Percentiles rank a stretch among this genome's conserved stretches.
These are phyloP conservation scores for Dolichoris vasculosae DNA, from an alignment of 1,140 invertebrate genomes.

Conservation along the genomic window DNA sequence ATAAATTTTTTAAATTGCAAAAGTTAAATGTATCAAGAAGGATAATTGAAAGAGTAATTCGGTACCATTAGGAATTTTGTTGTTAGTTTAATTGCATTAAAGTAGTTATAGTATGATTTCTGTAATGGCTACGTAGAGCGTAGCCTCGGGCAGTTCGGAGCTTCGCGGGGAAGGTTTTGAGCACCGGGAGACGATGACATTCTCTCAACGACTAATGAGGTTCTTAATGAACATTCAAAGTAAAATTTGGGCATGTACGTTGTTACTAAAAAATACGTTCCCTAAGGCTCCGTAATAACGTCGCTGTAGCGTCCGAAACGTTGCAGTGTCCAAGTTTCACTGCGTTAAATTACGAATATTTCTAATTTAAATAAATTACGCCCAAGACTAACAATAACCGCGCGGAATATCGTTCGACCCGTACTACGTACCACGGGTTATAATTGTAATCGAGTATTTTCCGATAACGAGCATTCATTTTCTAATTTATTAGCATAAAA, in stretches of 20 bases:
- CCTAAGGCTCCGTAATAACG: background rate
- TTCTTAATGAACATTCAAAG: background rate
- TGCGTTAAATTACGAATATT: background rate
- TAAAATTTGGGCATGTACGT: background rate
- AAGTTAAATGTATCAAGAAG: background rate
- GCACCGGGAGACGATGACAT: background rate
- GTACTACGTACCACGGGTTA: background rate
- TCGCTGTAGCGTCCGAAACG: background rate
- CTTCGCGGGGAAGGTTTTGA: background rate
- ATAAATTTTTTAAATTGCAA: background rate
- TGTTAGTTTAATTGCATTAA: slow-evolving; percentile 12
- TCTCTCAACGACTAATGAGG: background rate
- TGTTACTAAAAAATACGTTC: background rate
- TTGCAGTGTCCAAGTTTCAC: background rate
- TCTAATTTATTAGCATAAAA: slow-evolving; percentile 43
- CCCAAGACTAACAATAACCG: background rate
- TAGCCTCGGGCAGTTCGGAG: too few species aligned
- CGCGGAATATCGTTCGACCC: background rate
- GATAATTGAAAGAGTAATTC: background rate
- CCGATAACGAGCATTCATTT: slow-evolving; percentile 25
- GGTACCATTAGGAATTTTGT: background rate
- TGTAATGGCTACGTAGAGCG: background rate
- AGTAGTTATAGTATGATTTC: background rate
- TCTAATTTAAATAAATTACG: slow-evolving; percentile 19
- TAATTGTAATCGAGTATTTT: slow-evolving; percentile 27